A percentile compares a stretch with the other conserved stretches of the same genome.
phyloP scores from a whole-genome alignment of 35 echinoderm and acorn worm genomes.

The Eucidaris tribuloides region DNA sequence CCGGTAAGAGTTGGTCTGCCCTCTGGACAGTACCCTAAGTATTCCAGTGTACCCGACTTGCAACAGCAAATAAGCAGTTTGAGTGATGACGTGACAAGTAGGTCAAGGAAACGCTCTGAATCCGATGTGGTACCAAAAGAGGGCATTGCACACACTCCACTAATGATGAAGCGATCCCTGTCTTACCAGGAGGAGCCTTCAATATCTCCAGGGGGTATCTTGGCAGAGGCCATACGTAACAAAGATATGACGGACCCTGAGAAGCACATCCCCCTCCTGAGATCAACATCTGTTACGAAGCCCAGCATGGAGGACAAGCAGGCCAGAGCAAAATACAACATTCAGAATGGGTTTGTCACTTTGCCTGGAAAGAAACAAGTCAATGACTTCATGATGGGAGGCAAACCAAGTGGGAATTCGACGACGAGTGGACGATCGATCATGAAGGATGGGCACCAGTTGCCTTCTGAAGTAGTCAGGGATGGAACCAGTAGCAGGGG shows the following conservation, averaged over 20 bases:
- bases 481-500: background rate
- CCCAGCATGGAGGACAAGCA: background rate
- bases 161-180: background rate
- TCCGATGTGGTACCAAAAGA: no score
- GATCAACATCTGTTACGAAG: background rate
- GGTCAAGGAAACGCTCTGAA: no score
- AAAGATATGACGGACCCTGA: background rate
- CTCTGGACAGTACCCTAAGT: background rate
- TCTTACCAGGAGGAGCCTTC: background rate
- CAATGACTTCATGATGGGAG: constrained; percentile 6
- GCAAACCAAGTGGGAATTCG: background rate
- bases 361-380: constrained; percentile 24
- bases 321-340: background rate
- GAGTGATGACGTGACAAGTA: no score
- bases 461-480: no score
- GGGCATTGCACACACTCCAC: no score
- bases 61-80: background rate
- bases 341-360: constrained; percentile 37
- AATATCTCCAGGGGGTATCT: constrained; percentile 4
- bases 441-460: no score
- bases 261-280: background rate
- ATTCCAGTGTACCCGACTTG: constrained; percentile 45
- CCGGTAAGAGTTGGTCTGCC: background rate
- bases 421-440: background rate
- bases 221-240: background rate